A percentile compares a stretch with the other conserved stretches of the same genome.
phyloP scores from a whole-genome alignment of 1,140 invertebrate species.

The Zaprionus africanus region DNA sequence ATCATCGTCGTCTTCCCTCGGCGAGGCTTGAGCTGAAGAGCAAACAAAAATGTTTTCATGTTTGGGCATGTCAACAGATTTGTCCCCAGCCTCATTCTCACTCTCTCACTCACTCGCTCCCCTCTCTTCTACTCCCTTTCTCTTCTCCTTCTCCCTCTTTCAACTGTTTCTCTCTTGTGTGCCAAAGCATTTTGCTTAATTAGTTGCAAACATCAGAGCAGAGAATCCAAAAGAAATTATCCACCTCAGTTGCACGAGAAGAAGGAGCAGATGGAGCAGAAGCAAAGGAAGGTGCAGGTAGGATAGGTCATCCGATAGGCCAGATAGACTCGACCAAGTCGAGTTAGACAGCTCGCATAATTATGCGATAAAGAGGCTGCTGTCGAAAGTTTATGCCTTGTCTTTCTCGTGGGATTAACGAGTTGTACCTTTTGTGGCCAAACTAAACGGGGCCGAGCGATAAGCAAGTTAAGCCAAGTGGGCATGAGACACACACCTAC shows the following conservation, averaged over 20 bases:
- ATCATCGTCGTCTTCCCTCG: slow-evolving; percentile 44
- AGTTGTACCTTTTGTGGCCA: not conserved
- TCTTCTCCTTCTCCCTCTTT: not conserved
- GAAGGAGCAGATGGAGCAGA: not conserved
- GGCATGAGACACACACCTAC: not conserved
- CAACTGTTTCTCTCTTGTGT: slow-evolving; percentile 41
- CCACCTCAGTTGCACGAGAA: slow-evolving; percentile 16
- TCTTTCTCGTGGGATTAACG: not conserved
- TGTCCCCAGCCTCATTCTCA: slow-evolving; percentile 32
- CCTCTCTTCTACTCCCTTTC: not conserved
- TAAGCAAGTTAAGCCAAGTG: not conserved
- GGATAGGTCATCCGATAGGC: not conserved
- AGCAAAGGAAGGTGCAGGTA: not conserved
- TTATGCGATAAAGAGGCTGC: slow-evolving; percentile 1
- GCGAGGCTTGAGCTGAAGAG: slow-evolving; percentile 77
- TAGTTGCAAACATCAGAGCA: slow-evolving; percentile 76
- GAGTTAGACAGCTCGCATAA: not conserved
- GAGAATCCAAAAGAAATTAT: slow-evolving; percentile 44
- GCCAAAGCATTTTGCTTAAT: slow-evolving; percentile 80
- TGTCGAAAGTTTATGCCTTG: slow-evolving; percentile 7
- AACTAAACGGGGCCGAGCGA: not conserved
- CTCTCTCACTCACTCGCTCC: not conserved
- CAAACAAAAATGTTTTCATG: slow-evolving; percentile 83
- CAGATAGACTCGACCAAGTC: not conserved
- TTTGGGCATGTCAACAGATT: slow-evolving; percentile 81